Conservation (phyloP, 2,113 vertebrate genomes). For the Chrysemys picta region DNA sequence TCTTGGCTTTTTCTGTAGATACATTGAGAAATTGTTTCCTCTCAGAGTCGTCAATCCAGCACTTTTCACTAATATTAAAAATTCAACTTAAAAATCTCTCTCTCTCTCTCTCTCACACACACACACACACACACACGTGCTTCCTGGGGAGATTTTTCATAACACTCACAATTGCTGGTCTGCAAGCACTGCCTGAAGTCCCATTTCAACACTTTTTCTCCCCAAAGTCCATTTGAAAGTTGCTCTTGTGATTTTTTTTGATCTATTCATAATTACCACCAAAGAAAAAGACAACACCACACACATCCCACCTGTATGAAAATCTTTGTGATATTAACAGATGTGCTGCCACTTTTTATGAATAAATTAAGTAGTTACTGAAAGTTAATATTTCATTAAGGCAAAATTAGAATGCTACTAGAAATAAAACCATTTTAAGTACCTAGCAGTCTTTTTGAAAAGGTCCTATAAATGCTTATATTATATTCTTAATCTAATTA, state of each 20-base stretch:
- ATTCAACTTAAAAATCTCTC: neutral
- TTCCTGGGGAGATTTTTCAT: neutral
- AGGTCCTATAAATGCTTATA: neutral
- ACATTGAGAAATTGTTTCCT: neutral
- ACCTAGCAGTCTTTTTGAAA: neutral
- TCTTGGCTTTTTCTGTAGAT: neutral
- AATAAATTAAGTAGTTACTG: neutral
- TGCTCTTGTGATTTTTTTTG: neutral
- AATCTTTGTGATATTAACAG: neutral
- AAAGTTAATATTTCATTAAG: neutral
- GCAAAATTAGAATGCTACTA: neutral
- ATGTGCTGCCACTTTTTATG: neutral
- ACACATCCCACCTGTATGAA: neutral
- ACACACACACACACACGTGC: rapidly evolving
- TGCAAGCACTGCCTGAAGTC: neutral
- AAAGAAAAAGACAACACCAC: neutral
- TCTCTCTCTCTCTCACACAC: no score
- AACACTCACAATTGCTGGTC: neutral
- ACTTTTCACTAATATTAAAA: neutral
- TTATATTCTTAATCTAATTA: no score
- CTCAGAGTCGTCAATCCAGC: neutral
- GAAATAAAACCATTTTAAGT: neutral
- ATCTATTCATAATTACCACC: neutral
- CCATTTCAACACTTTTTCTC: neutral
- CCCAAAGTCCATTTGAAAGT: neutral